These are phyloP conservation scores for Schizothorax lantsangensis DNA, from an alignment of 2,797 vertebrate species.

Conservation along the genomic window DNA sequence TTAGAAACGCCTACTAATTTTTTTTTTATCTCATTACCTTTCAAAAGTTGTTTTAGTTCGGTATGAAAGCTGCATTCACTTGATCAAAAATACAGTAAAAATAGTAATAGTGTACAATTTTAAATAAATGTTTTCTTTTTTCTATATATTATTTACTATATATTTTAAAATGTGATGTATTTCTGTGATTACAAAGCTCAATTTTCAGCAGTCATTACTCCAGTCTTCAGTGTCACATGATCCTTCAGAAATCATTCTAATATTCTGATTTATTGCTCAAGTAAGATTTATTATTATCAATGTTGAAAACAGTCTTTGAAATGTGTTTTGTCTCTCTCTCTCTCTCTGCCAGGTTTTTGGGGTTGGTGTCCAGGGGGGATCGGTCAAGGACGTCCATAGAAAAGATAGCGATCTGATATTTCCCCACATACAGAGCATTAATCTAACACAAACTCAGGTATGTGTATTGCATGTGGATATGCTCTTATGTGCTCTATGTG, in stretches of 20 bases:
- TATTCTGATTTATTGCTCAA: neutral
- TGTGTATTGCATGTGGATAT: slow-evolving; percentile 2
- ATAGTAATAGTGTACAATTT: neutral
- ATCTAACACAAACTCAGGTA: slow-evolving; percentile 92
- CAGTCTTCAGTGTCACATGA: neutral
- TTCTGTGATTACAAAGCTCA: neutral
- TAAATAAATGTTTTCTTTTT: neutral
- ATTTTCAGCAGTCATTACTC: neutral
- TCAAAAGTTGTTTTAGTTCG: neutral
- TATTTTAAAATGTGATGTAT: too few species aligned
- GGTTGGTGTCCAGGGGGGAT: slow-evolving; percentile 78
- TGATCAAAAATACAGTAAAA: neutral
- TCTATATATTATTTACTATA: too few species aligned
- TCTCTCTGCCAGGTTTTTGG: slow-evolving; percentile 86
- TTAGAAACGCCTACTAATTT: neutral
- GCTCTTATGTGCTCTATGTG: neutral
- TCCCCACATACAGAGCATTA: slow-evolving; percentile 92
- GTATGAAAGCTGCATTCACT: neutral
- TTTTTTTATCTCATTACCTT: neutral
- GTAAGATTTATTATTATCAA: neutral
- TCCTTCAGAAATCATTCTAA: neutral
- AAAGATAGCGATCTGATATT: slow-evolving; percentile 86
- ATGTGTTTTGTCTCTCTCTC: neutral
- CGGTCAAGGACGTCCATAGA: slow-evolving; percentile 79
- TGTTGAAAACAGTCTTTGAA: neutral